phyloP scores from a whole-genome alignment of 2,888 invertebrate species.

The Zelleria hepariella region DNA sequence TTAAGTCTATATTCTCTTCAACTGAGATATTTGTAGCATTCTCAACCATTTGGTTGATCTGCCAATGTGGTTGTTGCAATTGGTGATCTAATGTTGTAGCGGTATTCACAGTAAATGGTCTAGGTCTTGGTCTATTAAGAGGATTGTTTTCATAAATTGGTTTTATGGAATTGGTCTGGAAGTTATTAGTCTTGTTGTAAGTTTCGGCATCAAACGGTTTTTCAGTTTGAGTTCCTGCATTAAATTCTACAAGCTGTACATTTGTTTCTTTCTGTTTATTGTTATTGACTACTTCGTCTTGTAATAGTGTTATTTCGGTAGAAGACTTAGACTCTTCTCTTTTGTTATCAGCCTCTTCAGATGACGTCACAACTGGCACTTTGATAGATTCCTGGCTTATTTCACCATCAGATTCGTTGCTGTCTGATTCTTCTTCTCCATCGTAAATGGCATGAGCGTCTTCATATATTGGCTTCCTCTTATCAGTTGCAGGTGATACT shows the following conservation, averaged over 20 bases:
- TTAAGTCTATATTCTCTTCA: conserved; percentile 55
- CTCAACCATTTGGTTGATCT: conserved; percentile 59
- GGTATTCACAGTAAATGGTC: conserved; percentile 53
- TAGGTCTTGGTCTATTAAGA: conserved; percentile 55
- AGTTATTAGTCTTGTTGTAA: conserved; percentile 35
- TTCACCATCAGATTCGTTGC: conserved; percentile 46
- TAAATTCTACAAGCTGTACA: conserved; percentile 29
- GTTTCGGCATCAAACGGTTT: conserved; percentile 45
- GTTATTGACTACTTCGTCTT: conserved; percentile 35
- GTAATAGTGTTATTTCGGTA: conserved; percentile 31
- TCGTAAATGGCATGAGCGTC: conserved; percentile 61
- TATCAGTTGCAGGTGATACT: conserved; percentile 25
- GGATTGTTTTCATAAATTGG: conserved; percentile 40
- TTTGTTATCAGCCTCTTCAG: conserved; percentile 32
- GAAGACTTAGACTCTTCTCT: conserved; percentile 21
- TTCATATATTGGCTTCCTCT: conserved; percentile 48
- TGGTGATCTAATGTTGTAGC: conserved; percentile 51
- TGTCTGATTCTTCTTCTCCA: conserved; percentile 45
- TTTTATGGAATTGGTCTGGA: conserved; percentile 50
- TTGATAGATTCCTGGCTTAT: conserved; percentile 63
- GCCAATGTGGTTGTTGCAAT: conserved; percentile 64
- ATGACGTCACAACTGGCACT: conserved; percentile 53
- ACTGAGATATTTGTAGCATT: conserved; percentile 51
- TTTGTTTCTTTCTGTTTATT: conserved; percentile 24
- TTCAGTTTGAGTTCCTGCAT: conserved; percentile 62